Percentiles rank a stretch among this genome's conserved stretches.
Evolutionary conservation across 1,140 invertebrate genomes (phyloP).

Genomic region (Drosophila pectinifera): DNA sequence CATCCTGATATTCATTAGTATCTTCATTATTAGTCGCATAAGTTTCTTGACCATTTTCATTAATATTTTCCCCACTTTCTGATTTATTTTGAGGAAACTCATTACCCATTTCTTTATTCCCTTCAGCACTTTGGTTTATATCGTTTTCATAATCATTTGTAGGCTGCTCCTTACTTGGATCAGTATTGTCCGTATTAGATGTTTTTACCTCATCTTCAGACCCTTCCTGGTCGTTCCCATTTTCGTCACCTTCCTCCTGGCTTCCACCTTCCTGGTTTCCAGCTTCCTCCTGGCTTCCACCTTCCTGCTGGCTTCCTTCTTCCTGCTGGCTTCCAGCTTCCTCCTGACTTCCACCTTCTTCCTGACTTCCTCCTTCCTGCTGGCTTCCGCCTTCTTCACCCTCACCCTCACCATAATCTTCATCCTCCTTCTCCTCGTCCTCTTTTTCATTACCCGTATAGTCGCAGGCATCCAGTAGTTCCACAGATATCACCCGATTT

Average conservation of each 20-base stretch:
- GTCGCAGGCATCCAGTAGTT: conserved; percentile 72
- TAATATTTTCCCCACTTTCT: neutral
- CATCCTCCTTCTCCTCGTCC: conserved; percentile 6
- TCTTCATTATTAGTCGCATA: too few species aligned
- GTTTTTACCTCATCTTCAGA: neutral
- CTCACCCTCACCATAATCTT: conserved; percentile 3
- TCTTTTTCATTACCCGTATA: conserved; percentile 36
- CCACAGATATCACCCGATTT: conserved; percentile 74
- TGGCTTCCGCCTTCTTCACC: neutral
- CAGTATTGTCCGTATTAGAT: neutral
- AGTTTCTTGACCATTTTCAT: too few species aligned
- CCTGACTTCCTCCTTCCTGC: neutral
- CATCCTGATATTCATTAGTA: neutral
- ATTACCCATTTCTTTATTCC: neutral
- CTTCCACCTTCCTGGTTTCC: too few species aligned
- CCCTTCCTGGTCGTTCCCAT: neutral
- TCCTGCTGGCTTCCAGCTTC: too few species aligned
- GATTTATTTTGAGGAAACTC: neutral
- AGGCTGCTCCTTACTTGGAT: neutral
- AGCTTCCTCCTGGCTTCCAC: too few species aligned
- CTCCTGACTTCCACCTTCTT: too few species aligned
- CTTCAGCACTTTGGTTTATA: neutral
- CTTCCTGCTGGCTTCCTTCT: too few species aligned
- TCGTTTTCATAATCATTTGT: neutral
- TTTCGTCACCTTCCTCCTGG: too few species aligned